These are phyloP conservation scores for Drosophila subpulchrella DNA, from an alignment of 1,140 invertebrate genomes.

Conservation along the genomic window DNA sequence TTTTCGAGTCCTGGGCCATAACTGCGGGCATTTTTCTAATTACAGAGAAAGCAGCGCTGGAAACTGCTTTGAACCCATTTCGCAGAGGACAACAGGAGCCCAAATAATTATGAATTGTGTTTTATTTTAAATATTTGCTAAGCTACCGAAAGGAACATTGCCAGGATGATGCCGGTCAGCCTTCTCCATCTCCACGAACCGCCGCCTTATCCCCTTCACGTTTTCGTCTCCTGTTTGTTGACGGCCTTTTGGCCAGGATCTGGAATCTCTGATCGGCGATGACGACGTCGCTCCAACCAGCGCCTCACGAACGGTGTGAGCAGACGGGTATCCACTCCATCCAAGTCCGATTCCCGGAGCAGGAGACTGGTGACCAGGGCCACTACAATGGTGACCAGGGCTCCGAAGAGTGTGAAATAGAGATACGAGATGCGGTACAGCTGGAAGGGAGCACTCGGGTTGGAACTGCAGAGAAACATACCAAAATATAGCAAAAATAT, in stretches of 20 bases:
- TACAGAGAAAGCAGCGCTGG: slow-evolving; percentile 43
- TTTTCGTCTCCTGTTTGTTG: slow-evolving; percentile 50
- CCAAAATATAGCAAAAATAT: neutral
- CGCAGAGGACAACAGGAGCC: slow-evolving; percentile 12
- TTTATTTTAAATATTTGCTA: slow-evolving; percentile 77
- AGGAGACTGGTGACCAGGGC: slow-evolving; percentile 86
- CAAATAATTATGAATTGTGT: slow-evolving; percentile 70
- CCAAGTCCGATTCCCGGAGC: slow-evolving; percentile 85
- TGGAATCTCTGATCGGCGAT: slow-evolving; percentile 45
- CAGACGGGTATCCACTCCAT: slow-evolving; percentile 87
- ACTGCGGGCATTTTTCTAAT: slow-evolving; percentile 79
- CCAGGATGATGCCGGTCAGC: slow-evolving; percentile 13
- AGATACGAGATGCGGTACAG: slow-evolving; percentile 87
- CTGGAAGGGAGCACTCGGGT: slow-evolving; percentile 47
- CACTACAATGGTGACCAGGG: slow-evolving; percentile 88
- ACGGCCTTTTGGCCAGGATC: slow-evolving; percentile 16
- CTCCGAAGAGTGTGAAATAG: slow-evolving; percentile 88
- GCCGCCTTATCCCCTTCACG: slow-evolving; percentile 26
- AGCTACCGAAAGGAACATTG: slow-evolving; percentile 69
- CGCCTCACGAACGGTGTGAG: slow-evolving; percentile 89
- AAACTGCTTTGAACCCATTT: slow-evolving; percentile 66
- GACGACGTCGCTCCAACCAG: slow-evolving; percentile 85
- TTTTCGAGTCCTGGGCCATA: slow-evolving; percentile 7
- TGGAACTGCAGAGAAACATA: neutral
- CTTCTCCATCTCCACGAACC: neutral